Evolutionary conservation across 2,797 vertebrate species (phyloP).

Genomic region (Phylloscopus collybita): DNA sequence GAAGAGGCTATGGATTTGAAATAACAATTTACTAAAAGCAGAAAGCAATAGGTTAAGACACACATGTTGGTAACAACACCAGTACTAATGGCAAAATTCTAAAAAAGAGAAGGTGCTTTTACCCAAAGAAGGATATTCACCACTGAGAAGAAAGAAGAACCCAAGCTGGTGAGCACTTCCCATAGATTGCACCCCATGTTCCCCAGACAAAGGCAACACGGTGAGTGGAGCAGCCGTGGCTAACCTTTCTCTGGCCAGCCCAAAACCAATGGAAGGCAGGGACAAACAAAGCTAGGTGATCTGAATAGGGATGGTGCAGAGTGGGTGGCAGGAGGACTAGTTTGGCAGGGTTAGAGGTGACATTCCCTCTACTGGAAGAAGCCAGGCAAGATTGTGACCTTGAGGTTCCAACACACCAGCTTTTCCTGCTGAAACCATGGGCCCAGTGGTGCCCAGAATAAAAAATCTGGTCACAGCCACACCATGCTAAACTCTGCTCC

Average conservation of each 20-base stretch:
- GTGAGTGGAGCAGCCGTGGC: rapidly evolving
- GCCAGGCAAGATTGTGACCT: background rate
- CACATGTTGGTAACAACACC: rapidly evolving
- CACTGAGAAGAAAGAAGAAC: no score
- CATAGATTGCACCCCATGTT: background rate
- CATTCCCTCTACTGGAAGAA: background rate
- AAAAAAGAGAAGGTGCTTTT: background rate
- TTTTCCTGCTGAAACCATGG: background rate
- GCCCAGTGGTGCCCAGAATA: background rate
- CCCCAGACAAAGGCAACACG: background rate
- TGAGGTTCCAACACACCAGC: background rate
- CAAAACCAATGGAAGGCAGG: background rate
- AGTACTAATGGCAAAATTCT: background rate
- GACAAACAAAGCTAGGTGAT: background rate
- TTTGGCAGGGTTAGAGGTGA: background rate
- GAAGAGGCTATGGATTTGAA: background rate
- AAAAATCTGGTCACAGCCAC: background rate
- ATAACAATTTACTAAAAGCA: background rate
- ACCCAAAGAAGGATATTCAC: background rate
- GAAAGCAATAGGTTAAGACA: background rate
- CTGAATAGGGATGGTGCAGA: background rate
- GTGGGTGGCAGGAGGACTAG: background rate
- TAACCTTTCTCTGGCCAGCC: background rate
- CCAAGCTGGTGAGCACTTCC: background rate
- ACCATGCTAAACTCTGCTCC: background rate